These are phyloP conservation scores for Squalus acanthias DNA, from an alignment of 2,797 vertebrate species.

Conservation along the genomic window DNA sequence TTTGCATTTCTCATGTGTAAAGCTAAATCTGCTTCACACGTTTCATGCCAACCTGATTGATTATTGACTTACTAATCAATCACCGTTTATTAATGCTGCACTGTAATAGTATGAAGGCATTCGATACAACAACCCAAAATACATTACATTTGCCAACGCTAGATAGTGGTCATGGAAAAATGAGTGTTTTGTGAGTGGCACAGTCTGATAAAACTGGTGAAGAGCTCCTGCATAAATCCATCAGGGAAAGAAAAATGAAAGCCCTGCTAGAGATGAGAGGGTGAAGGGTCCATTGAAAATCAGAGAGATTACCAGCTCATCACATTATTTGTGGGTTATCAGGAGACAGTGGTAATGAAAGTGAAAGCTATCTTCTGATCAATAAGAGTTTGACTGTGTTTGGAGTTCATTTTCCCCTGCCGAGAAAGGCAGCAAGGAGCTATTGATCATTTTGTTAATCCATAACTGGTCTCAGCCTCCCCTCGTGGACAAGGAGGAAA, in stretches of 20 bases:
- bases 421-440: conserved; percentile 81
- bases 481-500: conserved; percentile 68
- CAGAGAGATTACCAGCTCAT: conserved; percentile 90
- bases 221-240: conserved; percentile 52
- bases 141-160: background rate
- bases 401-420: conserved; percentile 94
- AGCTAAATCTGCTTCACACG: background rate
- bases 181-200: conserved; percentile 48
- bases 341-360: conserved; percentile 86
- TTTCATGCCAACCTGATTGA: conserved; percentile 1
- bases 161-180: background rate
- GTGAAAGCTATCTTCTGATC: conserved; percentile 82
- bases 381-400: conserved; percentile 97
- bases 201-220: conserved; percentile 48
- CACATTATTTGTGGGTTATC: conserved; percentile 93
- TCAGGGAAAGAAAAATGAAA: conserved; percentile 55
- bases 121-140: background rate
- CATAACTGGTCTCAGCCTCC: conserved; percentile 87
- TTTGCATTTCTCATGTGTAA: conserved; percentile 1
- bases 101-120: background rate
- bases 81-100: background rate
- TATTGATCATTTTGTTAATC: conserved; percentile 96
- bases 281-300: conserved; percentile 84
- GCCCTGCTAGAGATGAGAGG: conserved; percentile 55
- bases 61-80: conserved; percentile 27